Evolutionary conservation across 2,888 invertebrate genomes (phyloP).

Genomic region (Cephus rjabovi): DNA sequence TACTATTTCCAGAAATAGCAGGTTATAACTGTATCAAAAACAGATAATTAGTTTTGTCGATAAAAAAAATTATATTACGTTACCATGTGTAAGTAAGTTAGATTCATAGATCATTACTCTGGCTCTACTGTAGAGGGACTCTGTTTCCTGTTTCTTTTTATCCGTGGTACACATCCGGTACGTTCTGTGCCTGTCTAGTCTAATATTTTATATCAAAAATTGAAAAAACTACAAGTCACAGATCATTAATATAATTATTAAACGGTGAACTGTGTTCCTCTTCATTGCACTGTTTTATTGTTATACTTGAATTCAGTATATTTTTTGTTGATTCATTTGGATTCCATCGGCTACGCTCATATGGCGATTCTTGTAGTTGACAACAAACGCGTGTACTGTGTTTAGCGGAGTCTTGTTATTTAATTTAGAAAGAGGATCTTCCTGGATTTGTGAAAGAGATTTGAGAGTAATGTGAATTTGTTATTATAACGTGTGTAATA

Average conservation of each 20-base stretch:
- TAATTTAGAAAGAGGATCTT: neutral
- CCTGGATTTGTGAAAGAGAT: neutral
- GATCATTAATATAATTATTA: conserved; percentile 40
- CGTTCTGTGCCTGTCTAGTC: conserved; percentile 30
- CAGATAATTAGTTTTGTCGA: neutral
- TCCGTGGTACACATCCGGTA: conserved; percentile 51
- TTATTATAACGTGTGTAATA: neutral
- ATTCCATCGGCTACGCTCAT: conserved; percentile 33
- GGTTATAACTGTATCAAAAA: neutral
- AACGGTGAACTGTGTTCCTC: conserved; percentile 11
- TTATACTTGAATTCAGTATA: conserved; percentile 26
- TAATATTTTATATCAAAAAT: conserved; percentile 42
- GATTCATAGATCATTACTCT: neutral
- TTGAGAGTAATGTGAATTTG: neutral
- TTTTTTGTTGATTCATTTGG: conserved; percentile 43
- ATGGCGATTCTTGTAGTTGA: conserved; percentile 21
- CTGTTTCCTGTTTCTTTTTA: conserved; percentile 53
- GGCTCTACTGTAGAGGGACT: conserved; percentile 13
- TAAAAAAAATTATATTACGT: neutral
- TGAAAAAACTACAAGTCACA: conserved; percentile 27
- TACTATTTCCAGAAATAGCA: neutral
- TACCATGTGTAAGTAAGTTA: neutral
- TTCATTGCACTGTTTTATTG: conserved; percentile 3
- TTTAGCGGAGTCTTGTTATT: conserved; percentile 31
- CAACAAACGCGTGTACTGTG: conserved; percentile 22